Conservation (phyloP, 2,113 vertebrate genomes). For the Trematomus loennbergii region DNA sequence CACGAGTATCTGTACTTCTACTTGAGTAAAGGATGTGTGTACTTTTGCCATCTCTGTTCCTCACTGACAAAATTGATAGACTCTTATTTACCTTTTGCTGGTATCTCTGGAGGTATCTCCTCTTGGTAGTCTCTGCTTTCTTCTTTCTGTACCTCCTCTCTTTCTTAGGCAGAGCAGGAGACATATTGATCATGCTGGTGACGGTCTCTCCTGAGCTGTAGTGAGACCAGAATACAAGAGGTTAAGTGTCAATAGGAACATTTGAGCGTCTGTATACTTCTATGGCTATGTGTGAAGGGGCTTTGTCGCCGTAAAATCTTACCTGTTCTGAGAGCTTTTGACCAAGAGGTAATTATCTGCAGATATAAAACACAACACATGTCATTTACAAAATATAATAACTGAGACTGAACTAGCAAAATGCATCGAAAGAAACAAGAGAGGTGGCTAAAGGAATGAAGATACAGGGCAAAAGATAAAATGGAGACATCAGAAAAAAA, state of each 20-base stretch:
- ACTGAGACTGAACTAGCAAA: too few species aligned
- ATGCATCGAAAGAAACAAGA: neutral
- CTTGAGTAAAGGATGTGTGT: too few species aligned
- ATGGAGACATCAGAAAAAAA: neutral
- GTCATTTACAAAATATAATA: neutral
- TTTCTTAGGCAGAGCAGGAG: conserved; percentile 90
- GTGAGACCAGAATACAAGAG: conserved; percentile 15
- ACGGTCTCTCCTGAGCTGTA: conserved; percentile 93
- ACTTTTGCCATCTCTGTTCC: too few species aligned
- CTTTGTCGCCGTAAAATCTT: conserved; percentile 41
- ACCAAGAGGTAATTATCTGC: conserved; percentile 93
- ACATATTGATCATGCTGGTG: conserved; percentile 87
- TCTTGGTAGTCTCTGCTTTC: conserved; percentile 78
- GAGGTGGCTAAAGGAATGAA: neutral
- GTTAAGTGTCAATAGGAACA: neutral
- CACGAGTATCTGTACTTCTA: too few species aligned
- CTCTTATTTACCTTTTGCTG: conserved; percentile 91
- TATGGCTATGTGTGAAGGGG: neutral
- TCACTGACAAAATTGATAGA: neutral
- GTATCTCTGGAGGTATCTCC: conserved; percentile 91
- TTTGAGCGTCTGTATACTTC: neutral
- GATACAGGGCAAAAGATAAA: neutral
- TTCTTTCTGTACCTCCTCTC: conserved; percentile 85
- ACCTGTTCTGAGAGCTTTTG: conserved; percentile 95
- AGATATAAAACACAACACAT: conserved; percentile 8